These are phyloP conservation scores for Ennomos quercinarius DNA, from an alignment of 2,888 invertebrate genomes.

Conservation along the genomic window DNA sequence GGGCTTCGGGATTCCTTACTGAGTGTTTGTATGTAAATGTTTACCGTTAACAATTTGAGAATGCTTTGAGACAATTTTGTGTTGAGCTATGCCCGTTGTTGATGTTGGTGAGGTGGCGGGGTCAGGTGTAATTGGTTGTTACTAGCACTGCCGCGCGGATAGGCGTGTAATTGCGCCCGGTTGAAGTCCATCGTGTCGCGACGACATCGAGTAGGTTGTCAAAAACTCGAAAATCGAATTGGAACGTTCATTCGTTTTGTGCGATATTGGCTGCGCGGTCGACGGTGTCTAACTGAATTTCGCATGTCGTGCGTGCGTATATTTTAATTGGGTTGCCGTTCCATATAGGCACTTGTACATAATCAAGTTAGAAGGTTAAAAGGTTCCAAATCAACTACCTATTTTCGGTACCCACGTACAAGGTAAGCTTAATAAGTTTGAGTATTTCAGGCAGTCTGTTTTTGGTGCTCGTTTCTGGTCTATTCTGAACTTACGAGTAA, in stretches of 20 bases:
- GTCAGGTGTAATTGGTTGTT: slow-evolving; percentile 48
- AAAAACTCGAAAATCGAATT: slow-evolving; percentile 69
- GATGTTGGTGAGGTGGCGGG: slow-evolving; percentile 29
- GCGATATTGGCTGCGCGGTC: slow-evolving; percentile 40
- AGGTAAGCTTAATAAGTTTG: too few species aligned
- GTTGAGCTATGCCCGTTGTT: slow-evolving; percentile 44
- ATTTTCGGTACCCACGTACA: too few species aligned
- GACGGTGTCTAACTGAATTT: slow-evolving; percentile 35
- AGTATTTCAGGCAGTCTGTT: too few species aligned
- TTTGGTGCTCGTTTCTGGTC: too few species aligned
- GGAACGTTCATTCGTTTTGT: slow-evolving; percentile 54
- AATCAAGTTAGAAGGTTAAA: slow-evolving; percentile 2
- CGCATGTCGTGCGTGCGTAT: slow-evolving; percentile 29
- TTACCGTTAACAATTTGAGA: slow-evolving; percentile 60
- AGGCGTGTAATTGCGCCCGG: slow-evolving; percentile 58
- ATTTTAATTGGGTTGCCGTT: slow-evolving; percentile 23
- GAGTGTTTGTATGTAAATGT: slow-evolving; percentile 58
- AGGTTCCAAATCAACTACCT: not conserved
- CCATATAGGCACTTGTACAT: slow-evolving; percentile 1
- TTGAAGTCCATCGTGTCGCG: slow-evolving; percentile 52
- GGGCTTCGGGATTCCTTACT: slow-evolving; percentile 55
- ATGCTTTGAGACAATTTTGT: slow-evolving; percentile 50
- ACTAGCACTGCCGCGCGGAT: slow-evolving; percentile 56
- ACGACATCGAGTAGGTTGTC: slow-evolving; percentile 63
- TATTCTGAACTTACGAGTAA: too few species aligned